These are phyloP conservation scores for Propithecus perrieri DNA, from an alignment of 2,797 vertebrate genomes.

Conservation along the genomic window DNA sequence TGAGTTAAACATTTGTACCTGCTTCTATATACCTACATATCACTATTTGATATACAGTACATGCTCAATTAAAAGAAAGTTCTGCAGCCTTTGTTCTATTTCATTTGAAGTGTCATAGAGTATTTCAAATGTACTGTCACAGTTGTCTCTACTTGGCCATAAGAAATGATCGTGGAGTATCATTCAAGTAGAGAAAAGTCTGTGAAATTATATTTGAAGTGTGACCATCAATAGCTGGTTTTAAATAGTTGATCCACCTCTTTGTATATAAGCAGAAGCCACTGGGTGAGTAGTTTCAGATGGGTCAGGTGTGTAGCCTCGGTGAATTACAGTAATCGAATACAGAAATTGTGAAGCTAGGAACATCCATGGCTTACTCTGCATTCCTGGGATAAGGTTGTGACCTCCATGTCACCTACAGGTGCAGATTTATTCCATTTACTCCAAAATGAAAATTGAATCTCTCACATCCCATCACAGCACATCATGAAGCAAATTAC, in stretches of 20 bases:
- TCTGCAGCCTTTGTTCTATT: background rate
- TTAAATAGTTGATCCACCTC: background rate
- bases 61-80: background rate
- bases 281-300: background rate
- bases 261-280: background rate
- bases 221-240: background rate
- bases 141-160: background rate
- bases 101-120: background rate
- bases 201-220: background rate
- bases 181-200: background rate
- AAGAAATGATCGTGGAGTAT: background rate
- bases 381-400: background rate
- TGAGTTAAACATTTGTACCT: background rate
- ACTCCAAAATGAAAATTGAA: constrained; percentile 64
- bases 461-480: constrained; percentile 40
- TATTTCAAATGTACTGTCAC: background rate
- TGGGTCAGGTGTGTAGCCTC: background rate
- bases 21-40: background rate
- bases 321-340: constrained; percentile 58
- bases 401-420: constrained; percentile 34
- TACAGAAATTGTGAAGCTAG: constrained; percentile 23
- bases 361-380: constrained; percentile 21
- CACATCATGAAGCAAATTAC: constrained; percentile 55
- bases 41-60: background rate
- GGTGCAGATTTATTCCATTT: constrained; percentile 56